These are phyloP conservation scores for Platanista minor DNA, from an alignment of 2,113 vertebrate species.

Conservation along the genomic window DNA sequence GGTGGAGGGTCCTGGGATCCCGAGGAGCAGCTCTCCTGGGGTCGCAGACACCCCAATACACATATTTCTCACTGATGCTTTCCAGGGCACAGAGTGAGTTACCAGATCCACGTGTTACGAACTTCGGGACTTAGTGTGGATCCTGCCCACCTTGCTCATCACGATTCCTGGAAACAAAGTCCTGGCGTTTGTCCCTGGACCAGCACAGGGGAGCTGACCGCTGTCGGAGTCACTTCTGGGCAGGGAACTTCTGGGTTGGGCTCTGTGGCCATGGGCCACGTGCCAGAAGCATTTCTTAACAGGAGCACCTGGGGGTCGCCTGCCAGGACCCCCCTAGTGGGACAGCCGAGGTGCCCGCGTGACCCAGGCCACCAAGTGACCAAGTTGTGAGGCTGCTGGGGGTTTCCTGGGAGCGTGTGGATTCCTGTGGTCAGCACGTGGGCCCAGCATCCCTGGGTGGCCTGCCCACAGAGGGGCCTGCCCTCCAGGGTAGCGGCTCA, in stretches of 20 bases:
- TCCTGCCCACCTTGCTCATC: no score
- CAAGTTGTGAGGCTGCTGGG: rapidly evolving
- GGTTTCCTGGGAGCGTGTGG: neutral
- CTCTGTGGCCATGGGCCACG: neutral
- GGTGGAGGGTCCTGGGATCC: neutral
- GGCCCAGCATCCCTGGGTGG: rapidly evolving
- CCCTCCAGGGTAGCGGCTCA: rapidly evolving
- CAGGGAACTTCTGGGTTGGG: neutral
- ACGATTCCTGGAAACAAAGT: neutral
- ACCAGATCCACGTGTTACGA: rapidly evolving
- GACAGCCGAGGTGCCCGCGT: rapidly evolving
- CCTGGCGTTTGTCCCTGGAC: neutral
- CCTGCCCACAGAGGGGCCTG: no score
- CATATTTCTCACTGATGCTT: neutral
- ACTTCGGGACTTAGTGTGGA: no score
- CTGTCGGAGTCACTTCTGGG: neutral
- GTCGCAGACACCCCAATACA: neutral
- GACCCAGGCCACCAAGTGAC: neutral
- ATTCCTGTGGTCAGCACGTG: neutral
- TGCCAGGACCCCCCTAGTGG: neutral
- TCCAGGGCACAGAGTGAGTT: neutral
- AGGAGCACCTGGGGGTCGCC: neutral
- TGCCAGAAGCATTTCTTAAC: neutral
- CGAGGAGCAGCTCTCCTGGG: neutral
- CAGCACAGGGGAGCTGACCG: neutral